Base-by-base conservation (phyloP, 2,797 vertebrate genomes). In the Psittacula derbiana region DNA sequence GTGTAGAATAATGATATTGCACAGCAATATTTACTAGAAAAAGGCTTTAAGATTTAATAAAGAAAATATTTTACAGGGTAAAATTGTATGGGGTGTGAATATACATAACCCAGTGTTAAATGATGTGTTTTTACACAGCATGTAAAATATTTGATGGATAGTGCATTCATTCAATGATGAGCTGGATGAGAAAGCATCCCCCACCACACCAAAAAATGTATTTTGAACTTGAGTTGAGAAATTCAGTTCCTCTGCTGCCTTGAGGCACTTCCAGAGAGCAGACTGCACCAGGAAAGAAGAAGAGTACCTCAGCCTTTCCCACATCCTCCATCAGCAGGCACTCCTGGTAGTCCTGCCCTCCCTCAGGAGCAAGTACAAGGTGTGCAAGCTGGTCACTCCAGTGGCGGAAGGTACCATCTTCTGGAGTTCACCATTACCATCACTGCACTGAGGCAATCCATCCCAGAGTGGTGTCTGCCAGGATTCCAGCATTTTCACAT, bases 391-490 rank as follows among this genome's bases (percentile, higher is more conserved):
- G 2, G 24, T 53, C 20, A 11, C 58, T 16, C 40, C 74, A 12
- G 46, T 2, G 13, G 18, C 3, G 1, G 41, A 24, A 71, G 31
- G 24, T 17, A 19, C 52, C 10, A 1, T 14, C 55, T 55, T 27
- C 19, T 46, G 28, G 43, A 57, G 25, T 16, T 38, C 38, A 19
- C 43, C 55, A 4, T 19, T 64, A 8, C 41, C 60, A 30, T 31
- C 64, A n/a, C 30, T 0, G 0, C 23, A 4, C 40, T 27, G 38
- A 43, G 30, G 28, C 7, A 1, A 19, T 16, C 5, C 6, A 33
- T 30, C 46, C 46, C 52, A 14, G 33, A 14, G 30, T 4, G 4
- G 44, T 38, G n/a, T n/a, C 23, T 23, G 4, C 33, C 24, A 6
- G 20, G 36, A 17, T 31, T 11, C 31, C 43, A 36, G 57, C 17